Evolutionary conservation across 2,888 invertebrate species (phyloP).

Genomic region (Monoplex corrugatus): DNA sequence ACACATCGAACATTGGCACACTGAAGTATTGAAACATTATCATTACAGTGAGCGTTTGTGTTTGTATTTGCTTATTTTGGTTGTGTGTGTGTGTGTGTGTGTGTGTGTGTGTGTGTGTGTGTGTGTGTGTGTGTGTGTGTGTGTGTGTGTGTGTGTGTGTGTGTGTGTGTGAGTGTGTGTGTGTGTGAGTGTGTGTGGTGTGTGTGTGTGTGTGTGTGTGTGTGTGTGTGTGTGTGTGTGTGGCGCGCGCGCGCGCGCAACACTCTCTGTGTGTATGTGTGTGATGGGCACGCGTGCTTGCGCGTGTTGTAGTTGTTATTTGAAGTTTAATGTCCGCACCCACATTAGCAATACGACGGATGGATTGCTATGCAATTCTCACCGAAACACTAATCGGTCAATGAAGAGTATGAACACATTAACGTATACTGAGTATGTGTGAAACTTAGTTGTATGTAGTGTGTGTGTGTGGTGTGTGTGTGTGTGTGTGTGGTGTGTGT

Average conservation of each 20-base stretch:
- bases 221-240: conserved; percentile 6
- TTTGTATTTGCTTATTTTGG: too few relatives aligned
- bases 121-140: conserved; percentile 12
- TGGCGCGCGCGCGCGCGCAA: too few relatives aligned
- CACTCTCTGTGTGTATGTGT: not conserved
- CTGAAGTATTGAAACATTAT: too few relatives aligned
- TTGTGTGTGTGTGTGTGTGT: not conserved
- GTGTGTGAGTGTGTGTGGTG: not conserved
- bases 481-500: conserved; percentile 36
- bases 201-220: not conserved
- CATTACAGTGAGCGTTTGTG: too few relatives aligned
- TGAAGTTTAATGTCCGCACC: too few relatives aligned
- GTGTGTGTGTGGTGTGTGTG: not conserved
- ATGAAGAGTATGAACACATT: too few relatives aligned
- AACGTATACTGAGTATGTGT: not conserved
- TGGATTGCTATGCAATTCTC: too few relatives aligned
- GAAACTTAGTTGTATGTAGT: not conserved
- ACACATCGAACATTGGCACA: too few relatives aligned
- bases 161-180: not conserved
- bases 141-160: conserved; percentile 16
- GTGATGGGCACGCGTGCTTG: too few relatives aligned
- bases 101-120: not conserved
- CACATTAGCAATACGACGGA: too few relatives aligned
- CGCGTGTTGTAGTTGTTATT: too few relatives aligned
- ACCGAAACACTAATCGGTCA: too few relatives aligned